Evolutionary conservation across 2,797 vertebrate genomes (phyloP).

Genomic region (Eulemur coronatus): DNA sequence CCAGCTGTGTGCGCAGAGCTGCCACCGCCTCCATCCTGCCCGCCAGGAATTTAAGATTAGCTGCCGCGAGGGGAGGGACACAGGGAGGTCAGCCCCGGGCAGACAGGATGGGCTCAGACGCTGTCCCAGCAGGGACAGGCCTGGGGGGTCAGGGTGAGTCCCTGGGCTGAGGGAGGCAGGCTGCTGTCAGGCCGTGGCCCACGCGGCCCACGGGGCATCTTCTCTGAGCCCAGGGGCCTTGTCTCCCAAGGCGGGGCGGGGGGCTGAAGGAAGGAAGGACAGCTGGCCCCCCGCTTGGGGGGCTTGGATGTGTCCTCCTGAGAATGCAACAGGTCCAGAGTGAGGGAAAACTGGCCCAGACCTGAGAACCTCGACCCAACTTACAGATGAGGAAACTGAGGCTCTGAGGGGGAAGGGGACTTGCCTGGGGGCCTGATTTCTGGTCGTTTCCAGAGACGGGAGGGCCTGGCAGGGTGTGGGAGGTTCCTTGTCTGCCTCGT

Average conservation of each 20-base stretch:
- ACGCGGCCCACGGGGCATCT: background rate
- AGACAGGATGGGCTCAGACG: background rate
- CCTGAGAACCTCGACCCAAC: background rate
- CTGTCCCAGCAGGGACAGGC: background rate
- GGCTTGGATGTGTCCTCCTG: background rate
- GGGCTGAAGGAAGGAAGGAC: background rate
- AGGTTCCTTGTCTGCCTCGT: background rate
- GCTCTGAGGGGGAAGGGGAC: background rate
- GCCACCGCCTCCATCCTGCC: background rate
- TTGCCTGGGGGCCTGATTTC: background rate
- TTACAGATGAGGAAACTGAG: background rate
- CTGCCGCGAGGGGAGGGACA: conserved; percentile 58
- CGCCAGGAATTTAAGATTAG: conserved; percentile 80
- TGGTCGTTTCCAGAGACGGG: background rate
- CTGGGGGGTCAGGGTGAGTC: background rate
- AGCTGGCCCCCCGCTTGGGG: background rate
- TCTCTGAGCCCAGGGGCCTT: background rate
- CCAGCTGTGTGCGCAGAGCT: background rate
- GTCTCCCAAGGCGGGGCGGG: background rate
- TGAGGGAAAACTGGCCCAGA: background rate
- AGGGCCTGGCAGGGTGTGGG: background rate
- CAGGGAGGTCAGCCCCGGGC: background rate
- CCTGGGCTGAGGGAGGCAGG: background rate
- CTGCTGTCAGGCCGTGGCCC: background rate
- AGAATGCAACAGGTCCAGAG: background rate